These are phyloP conservation scores for Thaleichthys pacificus DNA, from an alignment of 2,797 vertebrate species.

Conservation along the genomic window DNA sequence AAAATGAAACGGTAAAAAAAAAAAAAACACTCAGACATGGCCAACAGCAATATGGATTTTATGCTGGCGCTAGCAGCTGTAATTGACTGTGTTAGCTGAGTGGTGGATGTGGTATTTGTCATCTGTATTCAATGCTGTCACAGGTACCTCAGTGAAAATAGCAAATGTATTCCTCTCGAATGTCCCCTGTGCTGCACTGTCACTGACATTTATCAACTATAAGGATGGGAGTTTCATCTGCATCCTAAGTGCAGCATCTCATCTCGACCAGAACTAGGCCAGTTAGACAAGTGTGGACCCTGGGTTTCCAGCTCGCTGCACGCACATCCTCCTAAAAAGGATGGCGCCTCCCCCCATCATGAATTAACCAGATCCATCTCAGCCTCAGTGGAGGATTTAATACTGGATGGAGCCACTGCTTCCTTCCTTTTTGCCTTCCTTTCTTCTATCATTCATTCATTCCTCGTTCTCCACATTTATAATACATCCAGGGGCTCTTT, in stretches of 20 bases:
- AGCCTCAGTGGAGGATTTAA: slow-evolving; percentile 1
- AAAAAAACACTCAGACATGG: slow-evolving; percentile 20
- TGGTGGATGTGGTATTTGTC: slow-evolving; percentile 3
- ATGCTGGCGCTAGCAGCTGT: neutral
- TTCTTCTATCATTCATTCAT: neutral
- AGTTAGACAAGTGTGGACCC: neutral
- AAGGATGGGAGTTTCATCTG: neutral
- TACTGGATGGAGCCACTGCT: neutral
- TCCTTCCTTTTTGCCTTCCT: no score
- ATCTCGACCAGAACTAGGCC: slow-evolving; percentile 5
- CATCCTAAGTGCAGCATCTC: neutral
- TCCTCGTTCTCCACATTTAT: neutral
- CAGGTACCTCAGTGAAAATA: neutral
- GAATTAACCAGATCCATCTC: slow-evolving; percentile 6
- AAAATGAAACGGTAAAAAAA: slow-evolving; percentile 7
- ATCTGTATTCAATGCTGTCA: neutral
- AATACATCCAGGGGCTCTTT: neutral
- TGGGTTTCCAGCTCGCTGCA: neutral
- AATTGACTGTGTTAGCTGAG: slow-evolving; percentile 2
- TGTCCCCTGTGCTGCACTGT: neutral
- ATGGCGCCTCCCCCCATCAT: neutral
- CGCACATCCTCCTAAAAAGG: neutral
- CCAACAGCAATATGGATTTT: slow-evolving; percentile 6
- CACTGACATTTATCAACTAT: neutral
- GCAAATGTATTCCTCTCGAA: neutral